Conservation (phyloP, 2,797 vertebrate species). For the Pteronotus mesoamericanus region DNA sequence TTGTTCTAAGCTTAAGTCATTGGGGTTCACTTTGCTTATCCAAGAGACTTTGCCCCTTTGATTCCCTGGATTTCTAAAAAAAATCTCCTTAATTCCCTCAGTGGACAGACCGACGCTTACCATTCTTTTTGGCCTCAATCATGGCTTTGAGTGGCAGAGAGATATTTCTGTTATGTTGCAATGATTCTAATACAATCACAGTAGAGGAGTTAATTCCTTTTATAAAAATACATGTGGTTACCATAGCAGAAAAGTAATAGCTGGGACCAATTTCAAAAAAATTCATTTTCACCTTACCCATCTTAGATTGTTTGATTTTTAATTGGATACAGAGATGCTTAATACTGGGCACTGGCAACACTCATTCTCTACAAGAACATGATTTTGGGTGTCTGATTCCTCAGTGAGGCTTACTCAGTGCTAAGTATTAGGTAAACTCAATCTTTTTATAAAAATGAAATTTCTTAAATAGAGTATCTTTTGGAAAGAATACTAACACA, state of each 20-base stretch:
- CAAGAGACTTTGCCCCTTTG: neutral
- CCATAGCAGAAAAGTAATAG: neutral
- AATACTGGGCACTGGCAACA: neutral
- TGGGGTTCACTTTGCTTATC: neutral
- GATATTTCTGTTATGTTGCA: neutral
- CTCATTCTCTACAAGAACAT: neutral
- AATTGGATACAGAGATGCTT: neutral
- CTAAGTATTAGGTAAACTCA: neutral
- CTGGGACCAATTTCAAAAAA: neutral
- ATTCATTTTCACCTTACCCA: neutral
- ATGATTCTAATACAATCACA: constrained; percentile 1
- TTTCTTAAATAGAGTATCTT: neutral
- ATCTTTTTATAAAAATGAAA: neutral
- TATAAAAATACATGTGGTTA: neutral
- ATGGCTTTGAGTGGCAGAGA: neutral
- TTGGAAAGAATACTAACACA: neutral
- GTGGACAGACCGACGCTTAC: neutral
- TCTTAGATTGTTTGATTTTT: neutral
- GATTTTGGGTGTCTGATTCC: neutral
- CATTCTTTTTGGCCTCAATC: neutral
- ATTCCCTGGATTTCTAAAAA: neutral
- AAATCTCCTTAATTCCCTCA: neutral
- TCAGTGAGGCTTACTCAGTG: neutral
- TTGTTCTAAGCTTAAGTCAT: neutral
- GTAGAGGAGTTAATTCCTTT: neutral